Percentiles rank a stretch among this genome's conserved stretches.
Evolutionary conservation across 1,140 invertebrate genomes (phyloP).

Genomic region (Probaryconus sp.): DNA sequence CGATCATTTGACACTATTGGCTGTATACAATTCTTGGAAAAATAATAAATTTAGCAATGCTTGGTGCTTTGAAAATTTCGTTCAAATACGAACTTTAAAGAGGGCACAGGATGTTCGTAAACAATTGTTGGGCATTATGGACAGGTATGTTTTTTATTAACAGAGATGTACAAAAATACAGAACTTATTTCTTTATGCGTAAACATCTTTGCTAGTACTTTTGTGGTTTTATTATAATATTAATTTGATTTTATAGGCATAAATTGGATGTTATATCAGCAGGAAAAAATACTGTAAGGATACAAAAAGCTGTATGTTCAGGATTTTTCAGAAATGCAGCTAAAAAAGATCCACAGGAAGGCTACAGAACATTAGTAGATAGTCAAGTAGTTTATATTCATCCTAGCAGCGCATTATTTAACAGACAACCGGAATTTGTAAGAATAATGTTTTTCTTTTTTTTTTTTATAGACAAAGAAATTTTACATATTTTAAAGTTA

Average conservation of each 20-base stretch:
- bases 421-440: constrained; percentile 98
- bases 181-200: constrained; percentile 53
- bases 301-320: constrained; percentile 99
- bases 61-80: constrained; percentile 99
- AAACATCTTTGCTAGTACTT: too few relatives aligned
- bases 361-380: constrained; percentile 97
- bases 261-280: constrained; percentile 98
- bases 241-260: constrained; percentile 82
- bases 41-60: constrained; percentile 99
- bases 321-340: constrained; percentile 99
- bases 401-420: constrained; percentile 98
- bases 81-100: constrained; percentile 97
- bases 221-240: constrained; percentile 25
- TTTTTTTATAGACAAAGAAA: constrained; percentile 12
- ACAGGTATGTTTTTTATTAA: constrained; percentile 81
- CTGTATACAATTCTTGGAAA: constrained; percentile 99
- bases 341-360: constrained; percentile 99
- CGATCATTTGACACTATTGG: constrained; percentile 97
- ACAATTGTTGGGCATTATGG: constrained; percentile 98
- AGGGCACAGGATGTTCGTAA: constrained; percentile 99
- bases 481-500: neutral
- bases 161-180: too few relatives aligned
- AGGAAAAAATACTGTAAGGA: constrained; percentile 95
- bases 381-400: constrained; percentile 99
- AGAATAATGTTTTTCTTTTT: constrained; percentile 59